Evolutionary conservation across 2,797 vertebrate species (phyloP), one percentile per base, ranked within the genome.

Genomic region (Macroramphosus scolopax): DNA sequence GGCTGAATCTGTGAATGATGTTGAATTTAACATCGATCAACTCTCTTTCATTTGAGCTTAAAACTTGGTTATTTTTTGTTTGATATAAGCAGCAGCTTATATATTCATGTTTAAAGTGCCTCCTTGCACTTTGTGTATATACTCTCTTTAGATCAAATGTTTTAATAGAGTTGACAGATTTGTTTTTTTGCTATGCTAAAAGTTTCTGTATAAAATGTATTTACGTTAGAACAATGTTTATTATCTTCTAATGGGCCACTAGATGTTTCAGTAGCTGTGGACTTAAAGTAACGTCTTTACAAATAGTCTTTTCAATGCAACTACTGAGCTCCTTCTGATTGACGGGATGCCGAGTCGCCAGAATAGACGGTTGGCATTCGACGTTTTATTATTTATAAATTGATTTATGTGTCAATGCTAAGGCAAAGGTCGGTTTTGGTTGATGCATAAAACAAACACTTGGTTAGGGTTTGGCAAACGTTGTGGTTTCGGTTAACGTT

Each of bases 101-200:
- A 66, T 86, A 76, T 80, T 92, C 89, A 86, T 88, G 52, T 78
- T 89, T 92, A 90, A 91, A 90, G 92, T 95, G 94, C 94, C 92
- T 95, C 88, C 83, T 87, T 87, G 93, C 92, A 94, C 92, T 94
- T 92, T 89, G 86, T 91, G 86, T 94, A 92, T 84, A 90, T 92
- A 87, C 78, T 58, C 69, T 92, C 45, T 67, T 40, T 70, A 85
- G 33, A 72, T 76, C 68, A 89, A 91, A 87, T 69, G 89, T 86
- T 84, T 90, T 72, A 83, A 69, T 90, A 82, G 66, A 65, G 70
- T 59, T 57, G 77, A 28, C 78, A 66, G 3, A 22, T 3, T 22
- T 22, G 20, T 22, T 22, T 71, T 75, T 78, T 86, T 79, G 46
- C 72, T 49, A 73, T 82, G 55, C 51, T 78, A 51, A 75, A 78